Conservation (phyloP, 1,140 invertebrate genomes). For the Globodera rostochiensis region DNA sequence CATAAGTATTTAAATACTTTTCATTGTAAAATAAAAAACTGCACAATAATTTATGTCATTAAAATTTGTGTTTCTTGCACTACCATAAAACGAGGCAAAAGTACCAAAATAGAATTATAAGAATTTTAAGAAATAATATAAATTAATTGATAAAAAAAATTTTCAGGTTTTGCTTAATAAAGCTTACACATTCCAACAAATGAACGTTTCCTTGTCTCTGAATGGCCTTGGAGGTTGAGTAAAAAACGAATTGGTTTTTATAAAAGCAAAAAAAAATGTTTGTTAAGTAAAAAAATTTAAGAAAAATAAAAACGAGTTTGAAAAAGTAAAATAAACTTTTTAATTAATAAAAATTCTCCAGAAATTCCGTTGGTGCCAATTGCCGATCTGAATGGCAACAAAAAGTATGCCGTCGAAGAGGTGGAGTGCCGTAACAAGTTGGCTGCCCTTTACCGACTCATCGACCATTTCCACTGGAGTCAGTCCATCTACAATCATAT, state of each 20-base stretch:
- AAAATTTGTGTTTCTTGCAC: too few species aligned
- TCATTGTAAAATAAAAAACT: too few species aligned
- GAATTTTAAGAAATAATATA: too few species aligned
- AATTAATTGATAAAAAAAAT: too few species aligned
- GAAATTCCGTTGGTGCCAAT: slow-evolving; percentile 80
- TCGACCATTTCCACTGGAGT: slow-evolving; percentile 94
- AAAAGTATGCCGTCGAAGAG: slow-evolving; percentile 91
- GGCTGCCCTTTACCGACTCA: slow-evolving; percentile 88
- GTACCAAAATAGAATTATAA: too few species aligned
- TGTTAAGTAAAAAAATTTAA: not conserved
- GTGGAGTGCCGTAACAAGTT: slow-evolving; percentile 92
- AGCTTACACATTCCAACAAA: not conserved
- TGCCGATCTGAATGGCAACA: slow-evolving; percentile 93
- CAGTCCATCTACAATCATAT: slow-evolving; percentile 80
- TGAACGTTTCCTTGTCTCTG: slow-evolving; percentile 23
- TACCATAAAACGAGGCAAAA: too few species aligned
- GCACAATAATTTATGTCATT: too few species aligned
- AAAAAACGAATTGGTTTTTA: not conserved
- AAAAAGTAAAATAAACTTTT: not conserved
- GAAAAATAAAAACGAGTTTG: not conserved
- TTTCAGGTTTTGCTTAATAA: too few species aligned
- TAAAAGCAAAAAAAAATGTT: too few species aligned
- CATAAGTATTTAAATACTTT: too few species aligned
- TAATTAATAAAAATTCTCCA: not conserved
- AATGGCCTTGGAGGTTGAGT: slow-evolving; percentile 19